phyloP scores from a whole-genome alignment of 2,113 vertebrate genomes.

The Amblyornis subalaris region DNA sequence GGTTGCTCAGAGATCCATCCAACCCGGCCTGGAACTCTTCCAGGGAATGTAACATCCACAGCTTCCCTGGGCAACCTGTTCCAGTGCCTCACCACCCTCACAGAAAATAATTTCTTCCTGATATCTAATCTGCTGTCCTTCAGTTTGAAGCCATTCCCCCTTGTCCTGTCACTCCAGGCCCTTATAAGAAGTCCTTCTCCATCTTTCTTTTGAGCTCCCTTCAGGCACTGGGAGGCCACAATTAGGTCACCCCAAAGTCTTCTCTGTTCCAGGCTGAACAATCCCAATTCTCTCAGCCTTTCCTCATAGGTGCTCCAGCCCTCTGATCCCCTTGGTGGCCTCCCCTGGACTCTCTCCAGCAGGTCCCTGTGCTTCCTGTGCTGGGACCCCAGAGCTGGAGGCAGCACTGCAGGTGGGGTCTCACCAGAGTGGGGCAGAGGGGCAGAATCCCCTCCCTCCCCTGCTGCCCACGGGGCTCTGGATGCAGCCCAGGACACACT shows the following conservation, averaged over 20 bases:
- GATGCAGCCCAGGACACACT: background rate
- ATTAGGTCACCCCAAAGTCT: fast-evolving
- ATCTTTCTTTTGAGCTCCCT: background rate
- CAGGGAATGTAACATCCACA: too few relatives aligned
- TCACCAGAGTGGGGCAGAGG: background rate
- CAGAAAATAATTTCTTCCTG: background rate
- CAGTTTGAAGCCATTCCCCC: background rate
- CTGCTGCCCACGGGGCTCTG: background rate
- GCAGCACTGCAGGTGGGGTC: background rate
- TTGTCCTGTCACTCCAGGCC: too few relatives aligned
- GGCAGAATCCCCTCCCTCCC: background rate
- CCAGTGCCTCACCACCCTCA: background rate
- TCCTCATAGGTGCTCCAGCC: background rate
- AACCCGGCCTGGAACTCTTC: background rate
- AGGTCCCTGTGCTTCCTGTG: background rate
- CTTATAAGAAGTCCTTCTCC: background rate
- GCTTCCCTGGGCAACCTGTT: background rate
- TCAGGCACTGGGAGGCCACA: background rate
- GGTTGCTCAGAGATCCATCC: background rate
- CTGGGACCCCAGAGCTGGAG: background rate
- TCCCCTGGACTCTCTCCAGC: background rate
- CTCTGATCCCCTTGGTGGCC: too few relatives aligned
- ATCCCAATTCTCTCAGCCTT: background rate
- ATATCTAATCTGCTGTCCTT: background rate
- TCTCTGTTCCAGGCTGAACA: background rate